A percentile compares a stretch with the other conserved stretches of the same genome.
Evolutionary conservation across 2,888 invertebrate species (phyloP).

Genomic region (Phania funesta): DNA sequence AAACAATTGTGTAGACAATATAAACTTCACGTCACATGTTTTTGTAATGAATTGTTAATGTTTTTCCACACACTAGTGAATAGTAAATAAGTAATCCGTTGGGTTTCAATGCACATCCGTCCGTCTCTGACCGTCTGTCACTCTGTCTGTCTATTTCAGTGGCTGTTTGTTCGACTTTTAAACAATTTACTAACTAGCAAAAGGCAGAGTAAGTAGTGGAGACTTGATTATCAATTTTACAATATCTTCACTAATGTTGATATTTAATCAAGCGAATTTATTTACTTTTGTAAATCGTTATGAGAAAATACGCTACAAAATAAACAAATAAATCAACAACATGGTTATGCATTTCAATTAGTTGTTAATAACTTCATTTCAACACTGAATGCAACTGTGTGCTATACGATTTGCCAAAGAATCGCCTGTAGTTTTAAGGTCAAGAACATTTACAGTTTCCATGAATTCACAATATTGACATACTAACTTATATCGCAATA

Average conservation of each 20-base stretch:
- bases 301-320: slow-evolving; percentile 24
- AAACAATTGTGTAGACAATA: slow-evolving; percentile 4
- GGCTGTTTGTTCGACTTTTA: slow-evolving; percentile 15
- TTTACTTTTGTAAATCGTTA: slow-evolving; percentile 38
- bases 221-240: slow-evolving; percentile 52
- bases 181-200: slow-evolving; percentile 53
- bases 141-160: not conserved
- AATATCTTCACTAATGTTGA: slow-evolving; percentile 41
- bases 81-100: not conserved
- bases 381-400: not conserved
- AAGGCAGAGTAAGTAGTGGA: slow-evolving; percentile 41
- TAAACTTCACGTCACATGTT: slow-evolving; percentile 51
- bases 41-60: slow-evolving; percentile 53
- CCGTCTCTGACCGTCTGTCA: not conserved
- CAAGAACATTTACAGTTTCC: slow-evolving; percentile 48
- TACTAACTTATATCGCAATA: slow-evolving; percentile 34
- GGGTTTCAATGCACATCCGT: slow-evolving; percentile 6
- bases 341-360: slow-evolving; percentile 20
- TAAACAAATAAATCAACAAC: slow-evolving; percentile 26
- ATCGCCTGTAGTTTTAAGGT: slow-evolving; percentile 45
- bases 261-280: slow-evolving; percentile 61
- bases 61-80: slow-evolving; percentile 48
- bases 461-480: slow-evolving; percentile 44
- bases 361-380: slow-evolving; percentile 37
- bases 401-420: slow-evolving; percentile 38